Percentiles rank a stretch among this genome's conserved stretches.
Conservation (phyloP, 2,888 invertebrate genomes). For the Rhopalosiphum nymphaeae region DNA sequence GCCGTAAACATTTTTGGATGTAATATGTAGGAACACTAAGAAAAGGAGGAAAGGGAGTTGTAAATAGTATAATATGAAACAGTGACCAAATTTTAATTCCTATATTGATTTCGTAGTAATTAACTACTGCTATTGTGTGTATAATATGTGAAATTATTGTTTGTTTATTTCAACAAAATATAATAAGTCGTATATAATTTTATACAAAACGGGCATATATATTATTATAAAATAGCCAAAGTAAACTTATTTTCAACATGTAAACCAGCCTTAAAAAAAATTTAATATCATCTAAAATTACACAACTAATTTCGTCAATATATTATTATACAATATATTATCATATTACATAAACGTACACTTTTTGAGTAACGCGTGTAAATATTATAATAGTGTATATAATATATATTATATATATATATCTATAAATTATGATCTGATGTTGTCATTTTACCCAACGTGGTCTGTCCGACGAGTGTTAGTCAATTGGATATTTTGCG, state of each 20-base stretch:
- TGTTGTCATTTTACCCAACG: constrained; percentile 8
- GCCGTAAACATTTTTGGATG: neutral
- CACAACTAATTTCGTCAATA: constrained; percentile 35
- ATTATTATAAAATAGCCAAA: constrained; percentile 40
- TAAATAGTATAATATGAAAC: neutral
- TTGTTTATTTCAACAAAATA: constrained; percentile 11
- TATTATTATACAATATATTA: constrained; percentile 1
- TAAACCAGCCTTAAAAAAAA: constrained; percentile 52
- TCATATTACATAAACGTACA: neutral
- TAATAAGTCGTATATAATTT: constrained; percentile 2
- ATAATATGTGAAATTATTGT: neutral
- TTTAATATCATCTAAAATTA: constrained; percentile 18
- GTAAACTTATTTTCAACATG: constrained; percentile 45
- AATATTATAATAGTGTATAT: neutral
- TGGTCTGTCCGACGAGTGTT: neutral
- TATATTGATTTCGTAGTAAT: neutral
- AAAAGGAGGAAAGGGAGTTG: neutral
- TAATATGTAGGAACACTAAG: neutral
- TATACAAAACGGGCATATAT: constrained; percentile 34
- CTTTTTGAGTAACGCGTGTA: neutral
- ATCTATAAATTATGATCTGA: neutral
- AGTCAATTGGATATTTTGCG: constrained; percentile 71
- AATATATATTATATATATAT: neutral
- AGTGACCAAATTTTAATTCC: constrained; percentile 10
- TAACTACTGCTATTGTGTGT: neutral